Conservation (phyloP, 2,113 vertebrate genomes). For the Thalassoma bifasciatum region DNA sequence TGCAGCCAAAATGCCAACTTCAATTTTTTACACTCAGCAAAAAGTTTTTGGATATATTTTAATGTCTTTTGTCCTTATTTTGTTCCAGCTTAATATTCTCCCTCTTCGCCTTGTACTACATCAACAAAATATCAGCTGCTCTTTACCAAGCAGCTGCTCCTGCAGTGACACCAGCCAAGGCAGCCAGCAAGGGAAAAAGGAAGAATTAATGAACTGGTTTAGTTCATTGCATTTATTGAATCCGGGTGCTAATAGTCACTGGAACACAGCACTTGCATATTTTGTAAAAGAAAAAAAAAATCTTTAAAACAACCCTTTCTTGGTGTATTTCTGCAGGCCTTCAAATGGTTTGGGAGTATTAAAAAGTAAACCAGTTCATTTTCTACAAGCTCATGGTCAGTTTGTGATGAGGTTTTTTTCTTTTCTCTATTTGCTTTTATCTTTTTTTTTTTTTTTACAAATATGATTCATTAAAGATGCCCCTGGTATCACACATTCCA, state of each 20-base stretch:
- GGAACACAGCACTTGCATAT: not conserved
- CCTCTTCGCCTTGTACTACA: conserved; percentile 92
- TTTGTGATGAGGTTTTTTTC: no score
- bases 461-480: conserved; percentile 6
- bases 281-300: conserved; percentile 7
- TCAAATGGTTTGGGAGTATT: not conserved
- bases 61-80: not conserved
- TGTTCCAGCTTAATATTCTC: conserved; percentile 93
- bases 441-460: conserved; percentile 5
- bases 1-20: not conserved
- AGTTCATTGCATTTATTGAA: not conserved
- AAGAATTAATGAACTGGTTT: conserved; percentile 85
- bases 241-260: no score
- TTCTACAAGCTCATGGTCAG: not conserved
- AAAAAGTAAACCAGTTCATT: not conserved
- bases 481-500: conserved; percentile 48
- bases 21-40: not conserved
- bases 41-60: not conserved
- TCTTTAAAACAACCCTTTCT: not conserved
- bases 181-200: conserved; percentile 91
- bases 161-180: conserved; percentile 79
- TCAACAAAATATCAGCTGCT: conserved; percentile 96
- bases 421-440: no score
- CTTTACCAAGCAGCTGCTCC: conserved; percentile 89
- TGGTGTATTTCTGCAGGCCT: not conserved